Evolutionary conservation across 1,140 invertebrate species (phyloP).

Genomic region (Macrostomum lignano): DNA sequence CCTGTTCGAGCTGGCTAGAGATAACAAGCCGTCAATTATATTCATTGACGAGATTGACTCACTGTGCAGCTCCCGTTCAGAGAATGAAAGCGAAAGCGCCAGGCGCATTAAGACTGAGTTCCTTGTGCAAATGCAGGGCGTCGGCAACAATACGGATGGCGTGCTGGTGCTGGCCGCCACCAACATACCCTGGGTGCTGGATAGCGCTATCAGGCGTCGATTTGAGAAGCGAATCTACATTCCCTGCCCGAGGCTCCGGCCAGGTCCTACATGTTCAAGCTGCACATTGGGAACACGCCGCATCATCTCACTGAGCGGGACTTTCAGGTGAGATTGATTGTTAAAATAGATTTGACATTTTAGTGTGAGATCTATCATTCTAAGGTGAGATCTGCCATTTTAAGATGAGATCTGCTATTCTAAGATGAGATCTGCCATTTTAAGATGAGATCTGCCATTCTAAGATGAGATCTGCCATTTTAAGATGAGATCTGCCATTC

Average conservation of each 20-base stretch:
- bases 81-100: conserved; percentile 93
- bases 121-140: conserved; percentile 30
- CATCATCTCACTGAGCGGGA: background rate
- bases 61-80: conserved; percentile 74
- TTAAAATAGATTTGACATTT: no score
- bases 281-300: background rate
- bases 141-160: conserved; percentile 16
- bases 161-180: conserved; percentile 34
- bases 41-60: conserved; percentile 99
- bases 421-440: no score
- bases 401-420: no score
- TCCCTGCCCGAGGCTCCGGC: conserved; percentile 25
- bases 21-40: conserved; percentile 82
- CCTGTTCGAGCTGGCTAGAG: conserved; percentile 69
- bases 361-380: no score
- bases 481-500: no score
- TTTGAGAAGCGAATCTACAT: conserved; percentile 35
- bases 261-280: background rate
- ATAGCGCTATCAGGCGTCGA: conserved; percentile 33
- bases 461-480: no score
- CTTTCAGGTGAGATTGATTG: no score
- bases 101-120: conserved; percentile 37
- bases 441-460: no score
- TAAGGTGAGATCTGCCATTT: no score
- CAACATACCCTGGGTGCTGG: conserved; percentile 38